Percentiles rank a stretch among this genome's conserved stretches.
Conservation (phyloP, 2,113 vertebrate species). For the Danionella cerebrum region DNA sequence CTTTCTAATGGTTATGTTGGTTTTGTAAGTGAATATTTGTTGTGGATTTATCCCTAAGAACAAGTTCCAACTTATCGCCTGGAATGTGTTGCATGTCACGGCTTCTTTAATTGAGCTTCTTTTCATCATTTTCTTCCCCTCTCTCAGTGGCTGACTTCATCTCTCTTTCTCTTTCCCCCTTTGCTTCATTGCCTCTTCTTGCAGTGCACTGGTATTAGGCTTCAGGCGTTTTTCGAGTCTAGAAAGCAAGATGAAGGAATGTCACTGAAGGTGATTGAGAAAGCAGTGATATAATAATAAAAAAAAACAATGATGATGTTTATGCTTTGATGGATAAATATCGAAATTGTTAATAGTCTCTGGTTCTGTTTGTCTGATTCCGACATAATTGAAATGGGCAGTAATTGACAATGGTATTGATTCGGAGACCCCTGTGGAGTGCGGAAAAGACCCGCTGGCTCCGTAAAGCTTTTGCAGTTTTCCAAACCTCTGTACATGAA, state of each 20-base stretch:
- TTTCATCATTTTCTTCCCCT: slow-evolving; percentile 18
- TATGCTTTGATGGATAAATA: too few relatives aligned
- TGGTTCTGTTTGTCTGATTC: too few relatives aligned
- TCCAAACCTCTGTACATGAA: neutral
- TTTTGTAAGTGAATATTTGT: slow-evolving; percentile 34
- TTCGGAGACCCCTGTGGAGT: slow-evolving; percentile 21
- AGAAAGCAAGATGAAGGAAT: slow-evolving; percentile 7
- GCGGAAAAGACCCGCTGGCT: neutral
- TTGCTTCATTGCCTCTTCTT: slow-evolving; percentile 1
- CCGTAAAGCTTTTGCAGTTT: neutral
- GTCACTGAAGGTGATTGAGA: neutral
- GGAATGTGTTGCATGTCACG: slow-evolving; percentile 36
- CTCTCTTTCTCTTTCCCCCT: neutral
- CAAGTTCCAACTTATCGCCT: slow-evolving; percentile 36
- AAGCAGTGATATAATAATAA: too few relatives aligned
- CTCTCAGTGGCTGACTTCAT: slow-evolving; percentile 16
- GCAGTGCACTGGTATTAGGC: neutral
- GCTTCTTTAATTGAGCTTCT: slow-evolving; percentile 24
- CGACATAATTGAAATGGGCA: neutral
- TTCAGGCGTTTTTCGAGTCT: slow-evolving; percentile 6
- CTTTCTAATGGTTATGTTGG: slow-evolving; percentile 26
- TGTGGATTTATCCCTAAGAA: slow-evolving; percentile 17
- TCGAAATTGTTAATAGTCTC: too few relatives aligned
- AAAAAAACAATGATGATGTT: too few relatives aligned
- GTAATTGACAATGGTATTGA: slow-evolving; percentile 11